Evolutionary conservation across 2,797 vertebrate genomes (phyloP).

Genomic region (Fringilla coelebs): DNA sequence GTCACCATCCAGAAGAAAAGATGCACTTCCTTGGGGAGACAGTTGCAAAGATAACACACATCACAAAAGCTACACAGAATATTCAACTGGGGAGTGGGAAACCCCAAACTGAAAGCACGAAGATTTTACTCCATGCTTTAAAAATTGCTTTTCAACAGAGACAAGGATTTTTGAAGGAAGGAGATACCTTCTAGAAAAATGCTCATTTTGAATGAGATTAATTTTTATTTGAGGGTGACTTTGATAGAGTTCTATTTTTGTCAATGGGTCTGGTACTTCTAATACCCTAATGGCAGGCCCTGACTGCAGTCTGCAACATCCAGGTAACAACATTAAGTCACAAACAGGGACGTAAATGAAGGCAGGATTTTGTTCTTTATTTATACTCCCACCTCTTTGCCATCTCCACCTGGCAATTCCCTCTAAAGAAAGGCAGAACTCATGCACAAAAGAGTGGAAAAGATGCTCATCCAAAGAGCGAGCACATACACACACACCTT

Average conservation of each 20-base stretch:
- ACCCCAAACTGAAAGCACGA: not conserved
- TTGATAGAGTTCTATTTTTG: not conserved
- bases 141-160: not conserved
- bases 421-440: not conserved
- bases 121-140: not conserved
- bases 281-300: not conserved
- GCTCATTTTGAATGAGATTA: not conserved
- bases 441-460: not conserved
- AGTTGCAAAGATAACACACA: not conserved
- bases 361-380: not conserved
- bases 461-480: not conserved
- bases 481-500: not conserved
- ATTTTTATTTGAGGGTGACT: not conserved
- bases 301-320: not conserved
- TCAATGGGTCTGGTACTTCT: not conserved
- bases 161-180: not conserved
- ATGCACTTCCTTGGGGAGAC: not conserved
- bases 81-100: not conserved
- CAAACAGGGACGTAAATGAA: not conserved
- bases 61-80: not conserved
- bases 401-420: not conserved
- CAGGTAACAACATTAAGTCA: not conserved
- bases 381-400: not conserved
- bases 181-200: not conserved
- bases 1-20: not conserved